These are phyloP conservation scores for Aurelia sp. DNA, from an alignment of 30 jellyfish, hydroid and myxozoan genomes.

Conservation along the genomic window DNA sequence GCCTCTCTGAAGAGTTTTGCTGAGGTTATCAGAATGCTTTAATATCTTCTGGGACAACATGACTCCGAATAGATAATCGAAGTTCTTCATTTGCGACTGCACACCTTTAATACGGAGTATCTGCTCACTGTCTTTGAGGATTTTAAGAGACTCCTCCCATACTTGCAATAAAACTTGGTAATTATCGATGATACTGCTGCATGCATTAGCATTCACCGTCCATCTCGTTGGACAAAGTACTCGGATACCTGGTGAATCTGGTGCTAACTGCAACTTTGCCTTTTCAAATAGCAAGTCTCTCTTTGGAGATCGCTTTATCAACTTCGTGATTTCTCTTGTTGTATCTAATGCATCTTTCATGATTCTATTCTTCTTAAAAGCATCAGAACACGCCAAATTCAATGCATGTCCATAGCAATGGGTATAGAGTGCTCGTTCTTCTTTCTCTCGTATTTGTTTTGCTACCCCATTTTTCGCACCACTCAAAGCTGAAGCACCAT, in stretches of 20 bases:
- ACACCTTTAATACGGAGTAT: constrained; percentile 2
- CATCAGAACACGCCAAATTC: not conserved
- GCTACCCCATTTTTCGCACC: constrained; percentile 8
- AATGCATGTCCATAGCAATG: constrained; percentile 17
- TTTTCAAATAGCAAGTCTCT: not conserved
- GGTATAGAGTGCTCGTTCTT: constrained; percentile 7
- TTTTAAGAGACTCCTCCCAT: not conserved
- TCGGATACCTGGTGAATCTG: too few relatives aligned
- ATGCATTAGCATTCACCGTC: constrained; percentile 1
- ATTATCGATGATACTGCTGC: constrained; percentile 4
- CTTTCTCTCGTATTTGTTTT: constrained; percentile 2
- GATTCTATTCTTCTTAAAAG: not conserved
- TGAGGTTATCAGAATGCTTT: constrained; percentile 25
- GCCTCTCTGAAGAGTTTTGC: constrained; percentile 52
- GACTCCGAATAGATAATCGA: constrained; percentile 30
- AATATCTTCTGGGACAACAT: constrained; percentile 23
- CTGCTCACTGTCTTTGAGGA: constrained; percentile 12
- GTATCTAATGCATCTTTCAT: constrained; percentile 13
- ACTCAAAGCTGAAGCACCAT: not conserved
- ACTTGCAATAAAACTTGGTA: not conserved
- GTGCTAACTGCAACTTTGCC: too few relatives aligned
- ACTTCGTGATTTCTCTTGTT: not conserved
- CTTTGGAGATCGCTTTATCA: constrained; percentile 4
- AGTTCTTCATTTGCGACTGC: constrained; percentile 15
- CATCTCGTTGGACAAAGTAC: constrained; percentile 2